Conservation (phyloP, 2,113 vertebrate species). For the Gambusia affinis region DNA sequence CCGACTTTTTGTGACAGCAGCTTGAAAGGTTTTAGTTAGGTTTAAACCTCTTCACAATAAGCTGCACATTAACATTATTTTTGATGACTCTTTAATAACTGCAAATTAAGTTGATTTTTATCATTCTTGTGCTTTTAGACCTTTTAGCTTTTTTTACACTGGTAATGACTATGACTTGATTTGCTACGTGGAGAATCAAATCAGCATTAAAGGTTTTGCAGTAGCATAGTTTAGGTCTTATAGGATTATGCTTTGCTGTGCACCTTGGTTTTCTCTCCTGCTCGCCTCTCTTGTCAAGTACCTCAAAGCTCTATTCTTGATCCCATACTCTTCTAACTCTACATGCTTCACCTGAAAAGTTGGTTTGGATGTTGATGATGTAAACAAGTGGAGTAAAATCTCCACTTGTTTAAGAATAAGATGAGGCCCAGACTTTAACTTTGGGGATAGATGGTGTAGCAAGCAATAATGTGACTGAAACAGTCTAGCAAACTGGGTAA, state of each 20-base stretch:
- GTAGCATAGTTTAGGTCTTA: not conserved
- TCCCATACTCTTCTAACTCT: not conserved
- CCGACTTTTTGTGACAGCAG: constrained; percentile 27
- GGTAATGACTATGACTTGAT: not conserved
- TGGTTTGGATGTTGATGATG: too few relatives aligned
- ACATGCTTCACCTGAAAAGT: not conserved
- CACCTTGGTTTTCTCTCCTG: not conserved
- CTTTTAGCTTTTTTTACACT: not conserved
- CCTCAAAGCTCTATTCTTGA: not conserved
- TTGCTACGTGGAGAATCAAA: not conserved
- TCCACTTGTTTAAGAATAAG: too few relatives aligned
- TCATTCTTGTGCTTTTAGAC: not conserved
- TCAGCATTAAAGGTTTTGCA: not conserved
- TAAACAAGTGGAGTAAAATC: too few relatives aligned
- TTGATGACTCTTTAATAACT: not conserved
- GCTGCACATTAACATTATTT: not conserved
- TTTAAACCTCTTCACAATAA: not conserved
- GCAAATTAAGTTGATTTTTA: not conserved
- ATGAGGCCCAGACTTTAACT: too few relatives aligned
- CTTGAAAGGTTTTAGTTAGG: constrained; percentile 27
- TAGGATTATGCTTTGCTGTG: not conserved
- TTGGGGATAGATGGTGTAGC: not conserved
- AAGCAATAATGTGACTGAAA: not conserved
- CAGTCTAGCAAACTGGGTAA: not conserved
- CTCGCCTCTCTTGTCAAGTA: not conserved